phyloP scores from a whole-genome alignment of 2,797 vertebrate genomes.

The Vultur gryphus region DNA sequence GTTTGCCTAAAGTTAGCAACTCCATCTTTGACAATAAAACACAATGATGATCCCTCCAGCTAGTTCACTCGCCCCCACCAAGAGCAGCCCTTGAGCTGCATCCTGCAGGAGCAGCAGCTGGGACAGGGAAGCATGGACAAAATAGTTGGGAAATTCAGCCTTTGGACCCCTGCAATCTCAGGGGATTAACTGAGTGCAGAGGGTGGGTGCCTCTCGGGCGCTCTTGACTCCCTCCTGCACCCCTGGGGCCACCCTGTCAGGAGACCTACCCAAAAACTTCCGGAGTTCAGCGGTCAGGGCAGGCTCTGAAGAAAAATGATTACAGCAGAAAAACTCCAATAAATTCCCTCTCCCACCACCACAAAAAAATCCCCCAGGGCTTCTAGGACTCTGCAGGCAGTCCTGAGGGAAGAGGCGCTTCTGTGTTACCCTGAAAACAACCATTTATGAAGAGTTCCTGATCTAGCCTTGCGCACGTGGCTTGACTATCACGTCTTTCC shows the following conservation, averaged over 20 bases:
- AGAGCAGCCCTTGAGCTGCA: not conserved
- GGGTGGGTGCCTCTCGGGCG: rapidly evolving
- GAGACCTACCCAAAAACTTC: not conserved
- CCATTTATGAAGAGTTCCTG: not conserved
- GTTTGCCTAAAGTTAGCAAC: slow-evolving; percentile 30
- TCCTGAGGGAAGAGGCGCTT: not conserved
- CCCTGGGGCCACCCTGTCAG: not conserved
- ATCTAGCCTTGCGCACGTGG: not conserved
- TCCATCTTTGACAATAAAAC: not conserved
- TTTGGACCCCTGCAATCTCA: not conserved
- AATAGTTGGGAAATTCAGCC: not conserved
- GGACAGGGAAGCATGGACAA: not conserved
- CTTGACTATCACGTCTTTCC: not conserved
- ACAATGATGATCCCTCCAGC: not conserved
- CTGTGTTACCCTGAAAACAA: not conserved
- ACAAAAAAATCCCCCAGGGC: not conserved
- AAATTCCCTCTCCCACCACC: not conserved
- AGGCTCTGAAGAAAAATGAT: not conserved
- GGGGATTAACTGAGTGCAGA: not conserved
- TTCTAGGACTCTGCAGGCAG: not conserved
- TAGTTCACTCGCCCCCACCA: not conserved
- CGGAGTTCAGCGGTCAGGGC: not conserved
- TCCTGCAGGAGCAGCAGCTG: not conserved
- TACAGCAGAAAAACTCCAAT: not conserved
- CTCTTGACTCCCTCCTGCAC: not conserved